A percentile compares a stretch with the other conserved stretches of the same genome.
These are phyloP conservation scores for Capitella teleta DNA, from an alignment of 1,140 invertebrate genomes.

Conservation along the genomic window DNA sequence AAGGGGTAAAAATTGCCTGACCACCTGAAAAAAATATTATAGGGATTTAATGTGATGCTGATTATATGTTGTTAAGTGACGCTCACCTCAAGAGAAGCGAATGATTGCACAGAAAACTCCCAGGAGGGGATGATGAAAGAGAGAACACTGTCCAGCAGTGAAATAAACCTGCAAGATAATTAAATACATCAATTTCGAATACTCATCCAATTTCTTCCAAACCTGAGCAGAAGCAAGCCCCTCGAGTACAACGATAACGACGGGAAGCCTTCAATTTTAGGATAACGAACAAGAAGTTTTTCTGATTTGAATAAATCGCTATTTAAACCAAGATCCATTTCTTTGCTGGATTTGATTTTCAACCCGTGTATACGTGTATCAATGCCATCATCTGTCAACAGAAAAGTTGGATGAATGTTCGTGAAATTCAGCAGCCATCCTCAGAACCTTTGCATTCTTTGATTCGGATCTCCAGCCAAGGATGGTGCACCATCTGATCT, in stretches of 20 bases:
- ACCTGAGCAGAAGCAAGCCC: conserved; percentile 32
- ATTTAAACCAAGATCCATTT: conserved; percentile 29
- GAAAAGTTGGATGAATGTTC: no score
- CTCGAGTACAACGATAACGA: conserved; percentile 27
- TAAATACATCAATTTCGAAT: no score
- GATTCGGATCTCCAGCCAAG: conserved; percentile 29
- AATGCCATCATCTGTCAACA: conserved; percentile 37
- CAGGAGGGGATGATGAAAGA: conserved; percentile 34
- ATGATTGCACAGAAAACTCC: conserved; percentile 30
- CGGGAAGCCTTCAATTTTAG: conserved; percentile 26
- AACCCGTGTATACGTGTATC: conserved; percentile 33
- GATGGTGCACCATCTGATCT: conserved; percentile 31
- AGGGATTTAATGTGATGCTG: no score
- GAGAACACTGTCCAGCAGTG: conserved; percentile 33
- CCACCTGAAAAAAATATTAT: conserved; percentile 17
- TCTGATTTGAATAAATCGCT: conserved; percentile 29
- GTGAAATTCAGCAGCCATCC: background rate
- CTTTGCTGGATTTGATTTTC: conserved; percentile 35
- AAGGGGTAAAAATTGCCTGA: conserved; percentile 33
- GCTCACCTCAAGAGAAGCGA: conserved; percentile 21
- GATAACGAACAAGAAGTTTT: conserved; percentile 30
- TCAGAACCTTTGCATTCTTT: conserved; percentile 33
- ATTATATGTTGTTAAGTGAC: background rate
- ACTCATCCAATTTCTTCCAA: background rate
- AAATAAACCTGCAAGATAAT: conserved; percentile 24